phyloP scores from a whole-genome alignment of 2,113 vertebrate species.

The Melospiza georgiana region DNA sequence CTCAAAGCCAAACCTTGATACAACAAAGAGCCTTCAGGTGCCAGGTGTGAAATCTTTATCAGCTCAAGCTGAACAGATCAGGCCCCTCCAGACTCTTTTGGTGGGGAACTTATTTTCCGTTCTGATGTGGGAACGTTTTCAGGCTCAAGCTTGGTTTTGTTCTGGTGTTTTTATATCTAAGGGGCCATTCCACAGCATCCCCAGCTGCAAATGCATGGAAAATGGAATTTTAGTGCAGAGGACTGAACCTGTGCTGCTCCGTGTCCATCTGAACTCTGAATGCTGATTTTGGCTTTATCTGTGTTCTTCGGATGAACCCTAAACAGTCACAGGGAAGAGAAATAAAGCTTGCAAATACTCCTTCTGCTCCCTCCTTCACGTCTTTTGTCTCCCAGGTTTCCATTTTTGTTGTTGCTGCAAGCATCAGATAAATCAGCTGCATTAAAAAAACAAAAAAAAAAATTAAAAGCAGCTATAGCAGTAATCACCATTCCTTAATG shows the following conservation, averaged over 20 bases:
- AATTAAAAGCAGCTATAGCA: background rate
- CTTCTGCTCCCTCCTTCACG: background rate
- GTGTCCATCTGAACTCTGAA: background rate
- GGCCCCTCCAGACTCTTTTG: background rate
- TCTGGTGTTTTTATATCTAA: background rate
- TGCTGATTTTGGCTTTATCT: background rate
- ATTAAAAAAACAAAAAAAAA: background rate
- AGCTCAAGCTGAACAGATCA: background rate
- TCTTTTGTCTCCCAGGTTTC: background rate
- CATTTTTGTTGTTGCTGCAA: background rate
- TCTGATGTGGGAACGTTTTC: background rate
- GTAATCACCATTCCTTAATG: background rate
- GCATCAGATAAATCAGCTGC: background rate
- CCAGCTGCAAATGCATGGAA: background rate
- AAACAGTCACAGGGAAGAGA: background rate
- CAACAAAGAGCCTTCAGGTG: background rate
- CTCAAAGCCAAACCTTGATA: background rate
- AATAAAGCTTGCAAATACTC: background rate
- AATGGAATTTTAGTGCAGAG: background rate
- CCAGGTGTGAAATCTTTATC: background rate
- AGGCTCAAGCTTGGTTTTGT: background rate
- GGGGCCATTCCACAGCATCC: background rate
- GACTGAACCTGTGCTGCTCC: background rate
- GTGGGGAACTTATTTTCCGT: background rate
- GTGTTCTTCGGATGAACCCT: background rate